Conservation (phyloP, 1,140 invertebrate species). For the Steinernema khuongi region DNA sequence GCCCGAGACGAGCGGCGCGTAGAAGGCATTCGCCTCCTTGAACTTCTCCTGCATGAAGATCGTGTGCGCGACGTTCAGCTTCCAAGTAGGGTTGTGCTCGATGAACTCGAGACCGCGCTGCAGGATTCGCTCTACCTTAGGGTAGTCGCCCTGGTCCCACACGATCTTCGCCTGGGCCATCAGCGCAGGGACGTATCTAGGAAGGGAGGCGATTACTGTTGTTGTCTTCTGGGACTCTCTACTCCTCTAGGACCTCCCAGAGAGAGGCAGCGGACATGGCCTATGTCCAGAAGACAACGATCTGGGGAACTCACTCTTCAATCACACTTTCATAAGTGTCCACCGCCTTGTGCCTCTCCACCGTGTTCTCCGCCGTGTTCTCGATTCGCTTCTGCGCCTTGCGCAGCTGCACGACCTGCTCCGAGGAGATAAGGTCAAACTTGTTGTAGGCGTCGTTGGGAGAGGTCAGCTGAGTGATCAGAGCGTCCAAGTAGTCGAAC, state of each 20-base stretch:
- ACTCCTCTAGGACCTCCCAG: too few relatives aligned
- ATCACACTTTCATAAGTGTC: conserved; percentile 21
- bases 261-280: too few relatives aligned
- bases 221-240: conserved; percentile 27
- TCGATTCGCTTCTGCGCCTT: conserved; percentile 86
- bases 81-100: conserved; percentile 92
- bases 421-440: conserved; percentile 86
- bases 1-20: conserved; percentile 94
- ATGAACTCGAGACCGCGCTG: conserved; percentile 82
- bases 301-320: background rate
- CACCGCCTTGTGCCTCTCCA: background rate
- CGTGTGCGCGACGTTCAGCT: conserved; percentile 94
- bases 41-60: conserved; percentile 98
- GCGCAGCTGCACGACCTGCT: conserved; percentile 79
- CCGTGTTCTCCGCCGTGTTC: conserved; percentile 70
- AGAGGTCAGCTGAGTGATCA: conserved; percentile 94
- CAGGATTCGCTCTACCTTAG: conserved; percentile 70
- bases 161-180: conserved; percentile 99
- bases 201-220: conserved; percentile 24
- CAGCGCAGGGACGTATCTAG: conserved; percentile 78
- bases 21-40: conserved; percentile 93
- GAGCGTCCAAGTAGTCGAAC: conserved; percentile 73
- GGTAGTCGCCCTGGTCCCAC: conserved; percentile 93
- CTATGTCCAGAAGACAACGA: conserved; percentile 34
- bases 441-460: conserved; percentile 94